Conservation (phyloP, 2,113 vertebrate species). For the Oenanthe oenanthe region DNA sequence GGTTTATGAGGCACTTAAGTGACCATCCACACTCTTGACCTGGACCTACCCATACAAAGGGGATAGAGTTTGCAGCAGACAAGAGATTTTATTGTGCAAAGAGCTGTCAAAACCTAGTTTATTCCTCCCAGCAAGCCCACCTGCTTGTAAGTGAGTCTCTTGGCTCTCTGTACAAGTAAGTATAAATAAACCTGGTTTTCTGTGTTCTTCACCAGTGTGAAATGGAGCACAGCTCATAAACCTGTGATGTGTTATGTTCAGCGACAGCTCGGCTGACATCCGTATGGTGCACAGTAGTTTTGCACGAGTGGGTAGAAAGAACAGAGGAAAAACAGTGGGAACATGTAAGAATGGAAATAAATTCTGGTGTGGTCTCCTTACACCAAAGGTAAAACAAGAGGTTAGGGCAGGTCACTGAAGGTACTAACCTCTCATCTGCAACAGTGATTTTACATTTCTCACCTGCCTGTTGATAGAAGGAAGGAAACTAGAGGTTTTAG, state of each 20-base stretch:
- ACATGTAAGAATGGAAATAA: background rate
- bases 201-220: background rate
- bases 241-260: background rate
- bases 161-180: background rate
- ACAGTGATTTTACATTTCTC: background rate
- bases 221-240: constrained; percentile 10
- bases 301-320: background rate
- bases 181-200: constrained; percentile 21
- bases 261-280: background rate
- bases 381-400: background rate
- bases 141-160: background rate
- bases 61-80: background rate
- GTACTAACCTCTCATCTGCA: background rate
- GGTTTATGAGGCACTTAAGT: background rate
- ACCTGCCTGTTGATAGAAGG: background rate
- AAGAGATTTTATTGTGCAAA: background rate
- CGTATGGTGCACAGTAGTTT: background rate
- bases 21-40: background rate
- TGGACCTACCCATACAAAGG: background rate
- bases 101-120: background rate
- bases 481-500: background rate
- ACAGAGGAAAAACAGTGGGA: background rate
- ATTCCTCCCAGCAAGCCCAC: background rate
- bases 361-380: background rate
- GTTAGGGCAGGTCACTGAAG: background rate